phyloP scores from a whole-genome alignment of 2,797 vertebrate species.

The Pampus argenteus region DNA sequence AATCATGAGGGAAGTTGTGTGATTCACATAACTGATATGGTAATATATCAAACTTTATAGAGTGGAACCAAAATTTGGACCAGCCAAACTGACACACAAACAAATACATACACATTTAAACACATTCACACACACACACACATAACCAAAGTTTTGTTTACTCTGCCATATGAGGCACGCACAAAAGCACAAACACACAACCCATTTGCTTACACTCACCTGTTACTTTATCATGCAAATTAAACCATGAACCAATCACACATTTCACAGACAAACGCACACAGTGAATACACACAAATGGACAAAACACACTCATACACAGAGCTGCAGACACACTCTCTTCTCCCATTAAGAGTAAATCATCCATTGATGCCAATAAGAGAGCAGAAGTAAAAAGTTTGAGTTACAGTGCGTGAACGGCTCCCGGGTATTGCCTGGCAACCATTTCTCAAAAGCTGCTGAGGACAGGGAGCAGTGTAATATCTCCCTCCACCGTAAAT shows the following conservation, averaged over 20 bases:
- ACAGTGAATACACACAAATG: slow-evolving; percentile 30
- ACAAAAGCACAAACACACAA: slow-evolving; percentile 34
- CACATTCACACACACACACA: slow-evolving; percentile 1
- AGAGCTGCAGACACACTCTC: slow-evolving; percentile 21
- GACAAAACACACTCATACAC: slow-evolving; percentile 4
- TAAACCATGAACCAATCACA: slow-evolving; percentile 49
- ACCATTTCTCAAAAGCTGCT: slow-evolving; percentile 63
- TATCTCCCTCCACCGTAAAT: slow-evolving; percentile 56
- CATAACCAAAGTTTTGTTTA: slow-evolving; percentile 23
- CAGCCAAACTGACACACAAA: slow-evolving; percentile 28
- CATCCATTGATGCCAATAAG: slow-evolving; percentile 60
- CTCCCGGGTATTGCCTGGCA: slow-evolving; percentile 38
- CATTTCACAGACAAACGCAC: slow-evolving; percentile 56
- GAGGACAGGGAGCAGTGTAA: slow-evolving; percentile 60
- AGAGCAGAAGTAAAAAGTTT: slow-evolving; percentile 59
- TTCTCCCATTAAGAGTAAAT: slow-evolving; percentile 67
- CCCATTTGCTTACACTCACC: slow-evolving; percentile 42
- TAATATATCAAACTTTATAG: slow-evolving; percentile 74
- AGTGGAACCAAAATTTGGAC: slow-evolving; percentile 64
- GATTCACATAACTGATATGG: slow-evolving; percentile 75
- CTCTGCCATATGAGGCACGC: slow-evolving; percentile 11
- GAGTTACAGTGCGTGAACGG: slow-evolving; percentile 56
- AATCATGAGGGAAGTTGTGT: slow-evolving; percentile 67
- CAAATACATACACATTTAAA: not conserved
- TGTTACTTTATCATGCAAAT: slow-evolving; percentile 67